phyloP scores from a whole-genome alignment of 2,888 invertebrate species.

The Orchestes rusci region DNA sequence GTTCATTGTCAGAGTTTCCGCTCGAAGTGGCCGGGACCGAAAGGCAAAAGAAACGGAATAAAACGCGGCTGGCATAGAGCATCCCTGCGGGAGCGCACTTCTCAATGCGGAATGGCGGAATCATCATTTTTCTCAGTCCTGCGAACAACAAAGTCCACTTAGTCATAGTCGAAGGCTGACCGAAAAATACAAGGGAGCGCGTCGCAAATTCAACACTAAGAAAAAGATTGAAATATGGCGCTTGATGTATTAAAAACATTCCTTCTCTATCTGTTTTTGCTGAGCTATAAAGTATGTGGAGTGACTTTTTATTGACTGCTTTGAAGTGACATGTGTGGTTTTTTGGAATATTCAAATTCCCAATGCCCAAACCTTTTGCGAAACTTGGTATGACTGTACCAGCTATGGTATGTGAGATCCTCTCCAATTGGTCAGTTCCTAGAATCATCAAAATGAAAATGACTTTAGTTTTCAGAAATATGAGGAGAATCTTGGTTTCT shows the following conservation, averaged over 20 bases:
- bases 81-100: constrained; percentile 22
- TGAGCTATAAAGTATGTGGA: no score
- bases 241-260: constrained; percentile 30
- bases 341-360: no score
- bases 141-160: constrained; percentile 50
- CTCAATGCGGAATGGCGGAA: constrained; percentile 40
- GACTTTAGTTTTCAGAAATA: no score
- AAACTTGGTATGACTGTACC: no score
- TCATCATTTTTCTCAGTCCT: constrained; percentile 50
- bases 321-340: no score
- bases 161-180: constrained; percentile 46
- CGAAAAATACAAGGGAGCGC: constrained; percentile 39
- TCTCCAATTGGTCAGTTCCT: no score
- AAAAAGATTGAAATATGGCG: constrained; percentile 31
- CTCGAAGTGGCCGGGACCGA: constrained; percentile 17
- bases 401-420: no score
- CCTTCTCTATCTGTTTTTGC: constrained; percentile 13
- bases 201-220: constrained; percentile 38
- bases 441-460: no score
- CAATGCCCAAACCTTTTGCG: no score
- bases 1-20: constrained; percentile 22
- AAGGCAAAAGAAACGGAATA: constrained; percentile 23
- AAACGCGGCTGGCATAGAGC: constrained; percentile 22
- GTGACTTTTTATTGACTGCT: no score
- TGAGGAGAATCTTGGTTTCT: no score